Percentiles rank a stretch among this genome's conserved stretches.
Conservation (phyloP, 2,888 invertebrate species). For the Agrochola lota region DNA sequence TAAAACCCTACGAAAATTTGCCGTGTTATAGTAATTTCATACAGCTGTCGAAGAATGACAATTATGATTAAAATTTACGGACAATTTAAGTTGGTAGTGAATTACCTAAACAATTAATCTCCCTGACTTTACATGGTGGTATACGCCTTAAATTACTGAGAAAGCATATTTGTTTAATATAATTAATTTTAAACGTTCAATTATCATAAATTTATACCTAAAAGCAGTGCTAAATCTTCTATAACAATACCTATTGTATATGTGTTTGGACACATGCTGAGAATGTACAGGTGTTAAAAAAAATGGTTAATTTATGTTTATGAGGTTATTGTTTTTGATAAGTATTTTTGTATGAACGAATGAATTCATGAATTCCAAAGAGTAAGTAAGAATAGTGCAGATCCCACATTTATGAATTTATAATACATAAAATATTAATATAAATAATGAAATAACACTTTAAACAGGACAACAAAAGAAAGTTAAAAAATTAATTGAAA, state of each 20-base stretch:
- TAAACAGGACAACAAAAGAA: background rate
- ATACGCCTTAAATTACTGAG: background rate
- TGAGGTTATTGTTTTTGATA: background rate
- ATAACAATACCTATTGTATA: background rate
- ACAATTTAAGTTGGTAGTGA: background rate
- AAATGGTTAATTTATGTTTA: background rate
- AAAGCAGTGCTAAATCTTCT: background rate
- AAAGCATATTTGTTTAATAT: background rate
- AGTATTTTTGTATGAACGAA: background rate
- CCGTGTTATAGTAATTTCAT: background rate
- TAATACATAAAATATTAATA: background rate
- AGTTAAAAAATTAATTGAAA: background rate
- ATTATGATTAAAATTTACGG: background rate
- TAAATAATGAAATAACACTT: too few species aligned
- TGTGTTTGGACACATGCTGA: background rate
- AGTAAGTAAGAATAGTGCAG: background rate
- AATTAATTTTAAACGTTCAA: background rate
- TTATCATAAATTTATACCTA: background rate
- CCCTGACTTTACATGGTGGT: background rate
- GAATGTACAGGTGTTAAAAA: background rate
- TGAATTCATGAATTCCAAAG: background rate
- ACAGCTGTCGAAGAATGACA: background rate
- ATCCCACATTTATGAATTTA: background rate
- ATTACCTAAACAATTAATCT: background rate
- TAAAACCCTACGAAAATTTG: background rate